These are phyloP conservation scores for Tenthredo scrophulariae DNA, from an alignment of 2,888 invertebrate species.

Conservation along the genomic window DNA sequence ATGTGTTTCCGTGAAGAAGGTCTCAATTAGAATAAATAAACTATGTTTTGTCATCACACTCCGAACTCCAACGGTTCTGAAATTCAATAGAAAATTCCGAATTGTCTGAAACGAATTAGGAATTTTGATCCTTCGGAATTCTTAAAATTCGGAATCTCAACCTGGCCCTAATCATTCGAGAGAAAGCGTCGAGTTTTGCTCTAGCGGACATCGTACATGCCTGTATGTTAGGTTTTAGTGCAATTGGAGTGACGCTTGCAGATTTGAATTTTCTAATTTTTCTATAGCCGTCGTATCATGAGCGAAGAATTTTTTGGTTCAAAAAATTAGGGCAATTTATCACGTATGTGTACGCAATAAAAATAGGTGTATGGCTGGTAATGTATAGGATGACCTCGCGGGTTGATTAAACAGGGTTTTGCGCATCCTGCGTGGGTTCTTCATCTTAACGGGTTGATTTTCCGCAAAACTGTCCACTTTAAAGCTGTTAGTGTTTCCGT, in stretches of 20 bases:
- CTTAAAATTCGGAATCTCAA: too few relatives aligned
- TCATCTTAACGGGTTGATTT: slow-evolving; percentile 46
- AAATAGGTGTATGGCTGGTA: not conserved
- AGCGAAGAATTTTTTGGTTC: not conserved
- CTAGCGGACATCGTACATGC: not conserved
- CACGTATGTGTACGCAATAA: not conserved
- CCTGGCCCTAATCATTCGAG: too few relatives aligned
- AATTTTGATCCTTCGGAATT: too few relatives aligned
- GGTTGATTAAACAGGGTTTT: slow-evolving; percentile 39
- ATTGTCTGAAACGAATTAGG: too few relatives aligned
- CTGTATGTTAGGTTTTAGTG: not conserved
- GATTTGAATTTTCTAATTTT: not conserved
- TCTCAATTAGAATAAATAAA: too few relatives aligned
- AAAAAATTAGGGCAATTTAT: not conserved
- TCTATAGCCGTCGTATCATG: not conserved
- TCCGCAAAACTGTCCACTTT: slow-evolving; percentile 52
- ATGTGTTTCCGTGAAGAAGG: too few relatives aligned
- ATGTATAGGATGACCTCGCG: slow-evolving; percentile 33
- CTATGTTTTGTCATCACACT: too few relatives aligned
- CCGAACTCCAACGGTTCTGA: too few relatives aligned
- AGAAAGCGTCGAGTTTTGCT: too few relatives aligned
- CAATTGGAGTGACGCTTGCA: not conserved
- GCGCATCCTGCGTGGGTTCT: slow-evolving; percentile 29
- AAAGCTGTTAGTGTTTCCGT: slow-evolving; percentile 45
- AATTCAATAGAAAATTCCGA: too few relatives aligned